These are phyloP conservation scores for Mormyrops attenuatus DNA, from an alignment of 2,797 vertebrate species.

Conservation along the genomic window DNA sequence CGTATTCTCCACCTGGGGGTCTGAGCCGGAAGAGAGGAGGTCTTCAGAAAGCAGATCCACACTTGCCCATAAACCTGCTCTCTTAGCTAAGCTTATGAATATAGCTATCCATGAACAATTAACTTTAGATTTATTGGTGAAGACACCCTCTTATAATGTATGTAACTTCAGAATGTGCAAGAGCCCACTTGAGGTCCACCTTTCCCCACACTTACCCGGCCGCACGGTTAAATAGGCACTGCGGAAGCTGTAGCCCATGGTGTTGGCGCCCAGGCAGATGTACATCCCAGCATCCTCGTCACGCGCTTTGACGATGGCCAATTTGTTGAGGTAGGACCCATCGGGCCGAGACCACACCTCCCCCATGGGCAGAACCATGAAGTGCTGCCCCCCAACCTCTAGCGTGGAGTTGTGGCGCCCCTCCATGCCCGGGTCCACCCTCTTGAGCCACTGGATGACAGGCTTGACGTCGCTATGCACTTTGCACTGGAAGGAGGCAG, in stretches of 20 bases:
- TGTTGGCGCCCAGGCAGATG: conserved; percentile 55
- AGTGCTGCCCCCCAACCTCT: conserved; percentile 51
- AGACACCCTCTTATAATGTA: not conserved
- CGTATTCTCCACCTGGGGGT: conserved; percentile 41
- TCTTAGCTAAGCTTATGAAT: not conserved
- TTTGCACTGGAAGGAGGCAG: conserved; percentile 52
- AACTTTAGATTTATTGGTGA: not conserved
- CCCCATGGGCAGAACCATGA: conserved; percentile 49
- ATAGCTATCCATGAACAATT: not conserved
- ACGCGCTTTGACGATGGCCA: conserved; percentile 47
- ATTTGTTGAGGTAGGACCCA: conserved; percentile 55
- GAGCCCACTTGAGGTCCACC: not conserved
- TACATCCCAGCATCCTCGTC: conserved; percentile 56
- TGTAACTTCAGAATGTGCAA: not conserved
- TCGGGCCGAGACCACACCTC: conserved; percentile 55
- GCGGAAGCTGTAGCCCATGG: conserved; percentile 55
- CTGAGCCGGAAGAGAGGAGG: conserved; percentile 32
- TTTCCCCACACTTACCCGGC: conserved; percentile 40
- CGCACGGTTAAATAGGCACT: conserved; percentile 54
- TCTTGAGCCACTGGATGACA: conserved; percentile 53
- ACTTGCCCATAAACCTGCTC: not conserved
- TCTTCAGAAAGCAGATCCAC: not conserved
- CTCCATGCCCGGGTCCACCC: conserved; percentile 45
- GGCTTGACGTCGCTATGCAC: conserved; percentile 55
- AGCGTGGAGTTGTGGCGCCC: conserved; percentile 47